Evolutionary conservation across 1,140 invertebrate species (phyloP).

Genomic region (Eulimnadia texana): DNA sequence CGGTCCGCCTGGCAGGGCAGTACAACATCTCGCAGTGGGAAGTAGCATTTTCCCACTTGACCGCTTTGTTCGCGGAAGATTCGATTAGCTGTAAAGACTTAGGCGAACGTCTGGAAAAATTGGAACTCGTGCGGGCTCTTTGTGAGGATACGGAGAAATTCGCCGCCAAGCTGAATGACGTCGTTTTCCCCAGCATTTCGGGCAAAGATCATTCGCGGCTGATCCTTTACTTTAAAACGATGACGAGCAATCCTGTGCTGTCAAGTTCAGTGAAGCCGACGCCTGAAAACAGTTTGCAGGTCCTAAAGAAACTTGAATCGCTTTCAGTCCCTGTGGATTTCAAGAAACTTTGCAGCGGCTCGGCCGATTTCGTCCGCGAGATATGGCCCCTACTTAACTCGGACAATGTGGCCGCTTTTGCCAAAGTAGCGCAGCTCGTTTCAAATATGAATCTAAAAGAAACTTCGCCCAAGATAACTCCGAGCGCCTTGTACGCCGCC

Average conservation of each 20-base stretch:
- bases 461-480: background rate
- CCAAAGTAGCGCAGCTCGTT: constrained; percentile 5
- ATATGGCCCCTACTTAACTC: background rate
- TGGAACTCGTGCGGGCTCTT: background rate
- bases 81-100: background rate
- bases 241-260: background rate
- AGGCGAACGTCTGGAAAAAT: background rate
- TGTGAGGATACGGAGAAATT: background rate
- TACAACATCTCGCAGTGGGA: constrained; percentile 11
- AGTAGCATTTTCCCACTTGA: constrained; percentile 12
- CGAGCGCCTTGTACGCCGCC: background rate
- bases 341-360: constrained; percentile 5
- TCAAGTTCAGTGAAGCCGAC: background rate
- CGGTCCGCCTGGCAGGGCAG: constrained; percentile 7
- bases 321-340: constrained; percentile 3
- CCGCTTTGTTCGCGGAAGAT: constrained; percentile 11
- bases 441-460: background rate
- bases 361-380: constrained; percentile 2
- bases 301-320: constrained; percentile 9
- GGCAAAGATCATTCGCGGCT: constrained; percentile 9
- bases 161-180: constrained; percentile 1
- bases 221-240: constrained; percentile 3
- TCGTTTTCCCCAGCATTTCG: constrained; percentile 6
- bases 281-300: background rate
- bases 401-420: constrained; percentile 8